These are phyloP conservation scores for Campoletis sonorensis DNA, from an alignment of 1,140 invertebrate genomes.

Conservation along the genomic window DNA sequence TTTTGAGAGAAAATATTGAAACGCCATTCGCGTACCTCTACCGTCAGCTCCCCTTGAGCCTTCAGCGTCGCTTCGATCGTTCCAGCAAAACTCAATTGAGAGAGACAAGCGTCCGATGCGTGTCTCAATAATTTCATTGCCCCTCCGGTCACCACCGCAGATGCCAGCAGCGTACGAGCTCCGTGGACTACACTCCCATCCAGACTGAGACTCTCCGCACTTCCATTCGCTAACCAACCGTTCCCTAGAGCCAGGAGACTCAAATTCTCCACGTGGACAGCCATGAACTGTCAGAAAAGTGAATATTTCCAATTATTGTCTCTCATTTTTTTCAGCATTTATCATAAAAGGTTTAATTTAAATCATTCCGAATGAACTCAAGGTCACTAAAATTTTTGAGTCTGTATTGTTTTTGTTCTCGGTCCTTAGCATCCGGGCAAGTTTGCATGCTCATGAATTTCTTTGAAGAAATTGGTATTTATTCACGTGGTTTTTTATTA, in stretches of 20 bases:
- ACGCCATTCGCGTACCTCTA: slow-evolving; percentile 80
- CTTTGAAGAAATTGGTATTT: too few species aligned
- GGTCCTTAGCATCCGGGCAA: background rate
- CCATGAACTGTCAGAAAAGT: slow-evolving; percentile 82
- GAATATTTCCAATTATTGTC: background rate
- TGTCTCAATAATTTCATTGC: slow-evolving; percentile 75
- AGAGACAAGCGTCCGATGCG: slow-evolving; percentile 79
- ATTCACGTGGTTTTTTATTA: too few species aligned
- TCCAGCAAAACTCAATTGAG: slow-evolving; percentile 84
- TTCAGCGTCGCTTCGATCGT: slow-evolving; percentile 85
- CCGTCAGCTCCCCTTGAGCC: slow-evolving; percentile 85
- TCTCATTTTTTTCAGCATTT: slow-evolving; percentile 12
- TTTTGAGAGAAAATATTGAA: too few species aligned
- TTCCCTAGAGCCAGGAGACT: slow-evolving; percentile 85
- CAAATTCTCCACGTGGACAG: slow-evolving; percentile 90
- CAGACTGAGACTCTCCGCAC: slow-evolving; percentile 85
- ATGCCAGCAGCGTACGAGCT: slow-evolving; percentile 85
- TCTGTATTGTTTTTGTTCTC: too few species aligned
- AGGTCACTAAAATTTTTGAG: too few species aligned
- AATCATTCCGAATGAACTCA: too few species aligned
- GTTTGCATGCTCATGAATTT: too few species aligned
- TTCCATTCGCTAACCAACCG: slow-evolving; percentile 86
- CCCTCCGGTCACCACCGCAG: slow-evolving; percentile 80
- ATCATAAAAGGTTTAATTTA: background rate
- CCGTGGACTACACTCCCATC: slow-evolving; percentile 86